These are phyloP conservation scores for Archips xylosteana DNA, from an alignment of 2,888 invertebrate species.

Conservation along the genomic window DNA sequence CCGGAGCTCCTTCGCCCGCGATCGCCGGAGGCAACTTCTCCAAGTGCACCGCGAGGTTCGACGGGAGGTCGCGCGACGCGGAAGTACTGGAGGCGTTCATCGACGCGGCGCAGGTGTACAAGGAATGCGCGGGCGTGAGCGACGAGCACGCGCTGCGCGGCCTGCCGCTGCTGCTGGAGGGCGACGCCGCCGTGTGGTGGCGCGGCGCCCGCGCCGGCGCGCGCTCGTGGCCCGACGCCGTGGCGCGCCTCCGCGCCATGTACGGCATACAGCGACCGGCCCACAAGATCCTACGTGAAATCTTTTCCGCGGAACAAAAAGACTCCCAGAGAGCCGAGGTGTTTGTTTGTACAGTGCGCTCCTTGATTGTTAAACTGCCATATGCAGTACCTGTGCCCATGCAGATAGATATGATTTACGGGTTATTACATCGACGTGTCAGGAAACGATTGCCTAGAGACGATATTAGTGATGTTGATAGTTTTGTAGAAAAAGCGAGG, in stretches of 20 bases:
- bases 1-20: background rate
- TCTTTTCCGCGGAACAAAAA: too few species aligned
- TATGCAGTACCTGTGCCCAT: too few species aligned
- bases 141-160: conserved; percentile 30
- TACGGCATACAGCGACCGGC: conserved; percentile 19
- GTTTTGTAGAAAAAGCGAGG: conserved; percentile 6
- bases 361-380: too few species aligned
- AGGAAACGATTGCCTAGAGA: too few species aligned
- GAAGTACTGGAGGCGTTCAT: conserved; percentile 29
- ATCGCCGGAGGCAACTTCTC: conserved; percentile 7
- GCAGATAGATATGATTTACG: too few species aligned
- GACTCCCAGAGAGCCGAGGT: too few species aligned
- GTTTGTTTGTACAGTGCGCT: too few species aligned
- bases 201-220: conserved; percentile 24
- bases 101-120: conserved; percentile 20
- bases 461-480: too few species aligned
- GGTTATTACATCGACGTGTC: too few species aligned
- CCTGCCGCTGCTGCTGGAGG: conserved; percentile 34
- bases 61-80: conserved; percentile 19
- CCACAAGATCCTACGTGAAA: conserved; percentile 15
- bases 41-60: conserved; percentile 32
- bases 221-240: conserved; percentile 17
- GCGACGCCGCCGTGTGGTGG: conserved; percentile 35
- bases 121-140: conserved; percentile 31
- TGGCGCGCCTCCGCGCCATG: conserved; percentile 18